Percentiles rank a stretch among this genome's conserved stretches.
phyloP scores from a whole-genome alignment of 2,888 invertebrate species.

The Drosophila pullipes region DNA sequence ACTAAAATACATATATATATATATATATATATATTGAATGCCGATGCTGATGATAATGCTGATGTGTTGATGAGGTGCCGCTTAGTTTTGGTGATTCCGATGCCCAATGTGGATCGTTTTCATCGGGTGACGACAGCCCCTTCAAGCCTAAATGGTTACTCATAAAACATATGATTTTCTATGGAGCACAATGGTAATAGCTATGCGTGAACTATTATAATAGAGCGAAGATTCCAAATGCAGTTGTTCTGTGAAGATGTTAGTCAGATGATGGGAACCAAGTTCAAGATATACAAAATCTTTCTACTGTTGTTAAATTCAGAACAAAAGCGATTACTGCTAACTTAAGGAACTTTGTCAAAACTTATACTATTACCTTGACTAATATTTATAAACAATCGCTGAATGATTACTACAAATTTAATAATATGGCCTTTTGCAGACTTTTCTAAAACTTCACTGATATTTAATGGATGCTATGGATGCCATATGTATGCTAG shows the following conservation, averaged over 20 bases:
- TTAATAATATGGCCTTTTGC: no score
- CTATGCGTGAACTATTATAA: background rate
- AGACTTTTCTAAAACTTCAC: background rate
- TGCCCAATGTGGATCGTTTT: slow-evolving; percentile 60
- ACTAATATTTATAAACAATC: background rate
- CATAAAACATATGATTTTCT: slow-evolving; percentile 48
- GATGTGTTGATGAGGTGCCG: slow-evolving; percentile 80
- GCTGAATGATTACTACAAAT: background rate
- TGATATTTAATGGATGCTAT: no score
- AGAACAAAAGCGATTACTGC: background rate
- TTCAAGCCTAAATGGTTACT: slow-evolving; percentile 43
- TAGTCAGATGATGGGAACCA: background rate
- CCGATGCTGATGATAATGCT: slow-evolving; percentile 69
- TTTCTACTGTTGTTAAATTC: background rate
- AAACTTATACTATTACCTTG: background rate
- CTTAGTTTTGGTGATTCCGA: slow-evolving; percentile 56
- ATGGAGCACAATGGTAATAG: slow-evolving; percentile 14
- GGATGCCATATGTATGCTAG: no score
- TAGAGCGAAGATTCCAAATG: slow-evolving; percentile 6
- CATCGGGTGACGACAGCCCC: slow-evolving; percentile 46
- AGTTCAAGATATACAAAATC: background rate
- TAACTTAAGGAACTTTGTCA: background rate
- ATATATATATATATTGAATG: slow-evolving; percentile 3
- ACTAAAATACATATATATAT: slow-evolving; percentile 43
- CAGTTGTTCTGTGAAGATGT: background rate